These are phyloP conservation scores for Zoanthus gigantus DNA, from an alignment of 92 coral and sea anemone genomes.

Conservation along the genomic window DNA sequence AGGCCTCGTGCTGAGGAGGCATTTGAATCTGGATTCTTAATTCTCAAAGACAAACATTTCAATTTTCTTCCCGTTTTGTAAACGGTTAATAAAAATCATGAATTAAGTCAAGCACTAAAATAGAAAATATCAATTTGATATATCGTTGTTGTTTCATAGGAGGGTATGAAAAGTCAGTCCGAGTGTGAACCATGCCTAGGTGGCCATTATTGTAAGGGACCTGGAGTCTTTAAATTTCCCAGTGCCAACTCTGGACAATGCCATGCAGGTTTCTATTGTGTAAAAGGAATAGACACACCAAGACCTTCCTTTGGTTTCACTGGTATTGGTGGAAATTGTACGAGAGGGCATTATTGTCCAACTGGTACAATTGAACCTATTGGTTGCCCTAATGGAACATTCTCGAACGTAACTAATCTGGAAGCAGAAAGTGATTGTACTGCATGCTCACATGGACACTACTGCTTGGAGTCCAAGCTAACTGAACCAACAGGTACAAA, in stretches of 20 bases:
- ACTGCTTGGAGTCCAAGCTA: conserved; percentile 88
- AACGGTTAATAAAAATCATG: too few species aligned
- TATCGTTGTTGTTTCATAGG: conserved; percentile 45
- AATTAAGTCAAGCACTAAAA: too few species aligned
- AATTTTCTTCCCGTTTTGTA: neutral
- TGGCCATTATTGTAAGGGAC: conserved; percentile 86
- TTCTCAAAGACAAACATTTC: neutral
- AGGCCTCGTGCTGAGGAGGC: too few species aligned
- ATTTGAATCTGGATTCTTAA: too few species aligned
- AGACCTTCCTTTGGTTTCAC: conserved; percentile 87
- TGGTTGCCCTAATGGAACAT: conserved; percentile 95
- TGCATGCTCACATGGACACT: conserved; percentile 87
- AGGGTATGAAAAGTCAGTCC: conserved; percentile 70
- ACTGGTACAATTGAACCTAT: conserved; percentile 82
- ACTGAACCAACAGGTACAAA: conserved; percentile 91
- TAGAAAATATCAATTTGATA: too few species aligned
- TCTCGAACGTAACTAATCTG: conserved; percentile 90
- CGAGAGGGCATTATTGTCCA: conserved; percentile 90
- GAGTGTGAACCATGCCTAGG: conserved; percentile 82
- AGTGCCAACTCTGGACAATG: conserved; percentile 84
- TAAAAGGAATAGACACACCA: conserved; percentile 83
- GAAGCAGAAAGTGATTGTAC: conserved; percentile 75
- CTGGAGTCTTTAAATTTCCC: conserved; percentile 78
- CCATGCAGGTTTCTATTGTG: conserved; percentile 85
- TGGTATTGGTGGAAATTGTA: conserved; percentile 95